Conservation (phyloP, 1,140 invertebrate genomes). For the Drosophila pseudoobscura region DNA sequence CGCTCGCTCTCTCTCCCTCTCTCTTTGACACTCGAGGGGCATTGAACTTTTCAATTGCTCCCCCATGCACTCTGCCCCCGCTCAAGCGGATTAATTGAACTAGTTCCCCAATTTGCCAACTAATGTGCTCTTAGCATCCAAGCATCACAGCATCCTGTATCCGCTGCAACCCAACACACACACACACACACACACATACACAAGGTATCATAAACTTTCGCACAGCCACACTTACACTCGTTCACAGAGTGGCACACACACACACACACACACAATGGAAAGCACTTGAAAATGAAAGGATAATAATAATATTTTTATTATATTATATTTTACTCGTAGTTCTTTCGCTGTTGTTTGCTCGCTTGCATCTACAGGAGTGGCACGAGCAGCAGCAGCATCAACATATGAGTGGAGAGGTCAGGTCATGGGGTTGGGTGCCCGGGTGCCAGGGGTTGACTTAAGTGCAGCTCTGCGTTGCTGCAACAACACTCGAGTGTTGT, state of each 20-base stretch:
- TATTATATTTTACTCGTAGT: conserved; percentile 39
- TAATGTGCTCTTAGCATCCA: conserved; percentile 31
- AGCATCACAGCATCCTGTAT: conserved; percentile 7
- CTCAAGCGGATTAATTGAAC: conserved; percentile 47
- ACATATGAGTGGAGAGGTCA: conserved; percentile 13
- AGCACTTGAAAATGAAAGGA: conserved; percentile 62
- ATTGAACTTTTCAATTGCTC: conserved; percentile 33
- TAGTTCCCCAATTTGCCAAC: conserved; percentile 52
- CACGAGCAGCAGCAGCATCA: conserved; percentile 18
- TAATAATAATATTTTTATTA: conserved; percentile 62
- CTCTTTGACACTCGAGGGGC: neutral
- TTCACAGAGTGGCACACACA: neutral
- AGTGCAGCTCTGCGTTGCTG: conserved; percentile 16
- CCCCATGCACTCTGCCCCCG: neutral
- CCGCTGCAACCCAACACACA: neutral
- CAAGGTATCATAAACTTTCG: conserved; percentile 36
- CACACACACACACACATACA: too few species aligned
- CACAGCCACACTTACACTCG: conserved; percentile 12
- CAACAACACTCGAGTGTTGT: conserved; percentile 21
- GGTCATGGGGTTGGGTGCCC: neutral
- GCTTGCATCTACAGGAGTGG: conserved; percentile 3
- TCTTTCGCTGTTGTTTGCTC: conserved; percentile 1
- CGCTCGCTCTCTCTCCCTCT: too few species aligned
- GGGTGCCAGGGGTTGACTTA: conserved; percentile 9
- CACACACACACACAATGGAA: conserved; percentile 44